phyloP scores from a whole-genome alignment of 2,113 vertebrate species.

The Macroglossus sobrinus region DNA sequence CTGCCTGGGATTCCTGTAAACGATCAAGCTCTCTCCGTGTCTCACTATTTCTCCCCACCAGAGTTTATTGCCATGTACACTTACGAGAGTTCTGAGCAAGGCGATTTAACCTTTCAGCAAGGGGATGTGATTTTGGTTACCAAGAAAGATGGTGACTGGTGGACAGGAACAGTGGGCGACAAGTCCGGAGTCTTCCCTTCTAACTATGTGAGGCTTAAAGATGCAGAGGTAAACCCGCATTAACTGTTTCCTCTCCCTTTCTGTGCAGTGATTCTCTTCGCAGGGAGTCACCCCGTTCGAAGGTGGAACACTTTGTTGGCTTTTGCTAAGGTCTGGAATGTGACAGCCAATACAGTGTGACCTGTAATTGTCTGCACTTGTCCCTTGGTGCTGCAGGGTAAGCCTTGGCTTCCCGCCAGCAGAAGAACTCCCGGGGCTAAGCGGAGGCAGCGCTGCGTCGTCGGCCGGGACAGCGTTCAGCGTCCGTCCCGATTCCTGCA shows the following conservation, averaged over 20 bases:
- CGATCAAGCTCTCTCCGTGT: slow-evolving; percentile 68
- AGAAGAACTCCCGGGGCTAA: neutral
- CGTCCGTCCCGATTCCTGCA: neutral
- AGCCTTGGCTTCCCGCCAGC: neutral
- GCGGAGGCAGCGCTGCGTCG: neutral
- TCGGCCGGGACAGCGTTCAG: neutral
- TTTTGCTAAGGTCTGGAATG: neutral
- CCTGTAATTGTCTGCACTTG: neutral
- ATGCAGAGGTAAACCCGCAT: slow-evolving; percentile 90
- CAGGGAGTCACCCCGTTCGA: neutral
- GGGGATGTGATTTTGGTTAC: slow-evolving; percentile 96
- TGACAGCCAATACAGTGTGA: neutral
- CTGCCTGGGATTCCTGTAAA: slow-evolving; percentile 62
- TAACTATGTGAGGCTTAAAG: slow-evolving; percentile 98
- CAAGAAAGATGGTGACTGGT: slow-evolving; percentile 99
- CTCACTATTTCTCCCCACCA: slow-evolving; percentile 79
- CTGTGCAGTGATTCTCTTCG: neutral
- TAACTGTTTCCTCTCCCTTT: slow-evolving; percentile 55
- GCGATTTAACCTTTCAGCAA: slow-evolving; percentile 98
- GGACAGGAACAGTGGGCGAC: slow-evolving; percentile 93
- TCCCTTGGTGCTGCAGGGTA: neutral
- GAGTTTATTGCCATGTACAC: slow-evolving; percentile 99
- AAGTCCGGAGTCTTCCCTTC: slow-evolving; percentile 98
- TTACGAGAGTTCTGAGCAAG: slow-evolving; percentile 98
- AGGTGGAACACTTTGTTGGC: neutral